Base-by-base conservation (phyloP, 2,888 invertebrate genomes). In the Andrena dorsata region DNA sequence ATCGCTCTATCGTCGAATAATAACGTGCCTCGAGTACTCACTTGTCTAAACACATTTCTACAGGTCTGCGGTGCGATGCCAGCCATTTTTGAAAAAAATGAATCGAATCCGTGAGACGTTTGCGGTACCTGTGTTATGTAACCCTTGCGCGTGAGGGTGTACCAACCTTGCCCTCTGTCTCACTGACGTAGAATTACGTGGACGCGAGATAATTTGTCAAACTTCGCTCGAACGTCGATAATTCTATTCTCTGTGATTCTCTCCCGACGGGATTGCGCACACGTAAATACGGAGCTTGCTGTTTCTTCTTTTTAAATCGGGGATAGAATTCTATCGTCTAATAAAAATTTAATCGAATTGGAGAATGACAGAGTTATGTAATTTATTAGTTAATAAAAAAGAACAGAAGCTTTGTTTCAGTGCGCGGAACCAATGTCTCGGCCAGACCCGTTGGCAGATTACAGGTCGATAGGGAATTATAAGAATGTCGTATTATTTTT, bases 11-110 rank as follows among this genome's bases (percentile, higher is more conserved):
- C 63, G 4, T 32, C 8, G 0, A 28, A n/a, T 26, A 2, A 23
- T 2, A 16, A 5, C 0, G 26, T 70, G 61, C 53, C 49, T 0
- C 0, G 10, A 16, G 3, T 75, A 90, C 89, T 90, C 30, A 93
- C 93, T 88, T 93, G 93, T 74, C 88, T 89, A 41, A 93, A 82
- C 51, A 84, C 91, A 89, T 90, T 92, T 89, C 90, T 88, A 84
- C 92, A 93, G 53, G 90, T 88, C 63, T 91, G 90, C 77, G 93
- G 91, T 66, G 88, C 84, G 74, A 93, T 87, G 28, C 90, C 92
- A 75, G 92, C 93, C 93, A 93, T 93, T 86, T 80, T 92, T 58
- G 2, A 53, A 49, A 41, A 41, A 69, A 77, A 72, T 73, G 32
- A 65, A 71, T 70, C 20, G 28, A n/a, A 51, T 20, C 51, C 16